phyloP scores from a whole-genome alignment of 2,888 invertebrate species.

The Aphodius granarius region DNA sequence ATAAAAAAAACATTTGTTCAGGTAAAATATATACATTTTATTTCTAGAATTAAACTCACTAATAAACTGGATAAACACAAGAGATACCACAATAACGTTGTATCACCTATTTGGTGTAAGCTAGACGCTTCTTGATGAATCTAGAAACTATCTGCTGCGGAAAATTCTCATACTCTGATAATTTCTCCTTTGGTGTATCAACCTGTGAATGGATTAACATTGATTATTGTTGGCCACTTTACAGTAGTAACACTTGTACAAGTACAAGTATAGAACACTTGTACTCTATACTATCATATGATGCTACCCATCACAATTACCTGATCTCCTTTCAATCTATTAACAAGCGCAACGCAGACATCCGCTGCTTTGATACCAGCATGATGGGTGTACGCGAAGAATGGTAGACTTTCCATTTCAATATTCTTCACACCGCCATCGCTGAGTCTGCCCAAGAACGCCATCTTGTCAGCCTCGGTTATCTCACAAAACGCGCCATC shows the following conservation, averaged over 20 bases:
- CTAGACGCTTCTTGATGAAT: background rate
- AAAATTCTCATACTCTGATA: slow-evolving; percentile 2
- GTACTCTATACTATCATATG: background rate
- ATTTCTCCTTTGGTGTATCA: background rate
- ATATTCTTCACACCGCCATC: slow-evolving; percentile 1
- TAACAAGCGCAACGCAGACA: slow-evolving; percentile 3
- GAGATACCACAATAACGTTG: too few species aligned
- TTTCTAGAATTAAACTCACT: too few species aligned
- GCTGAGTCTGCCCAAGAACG: background rate
- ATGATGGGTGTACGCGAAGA: slow-evolving; percentile 3
- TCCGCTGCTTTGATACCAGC: slow-evolving; percentile 1
- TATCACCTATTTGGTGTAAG: background rate
- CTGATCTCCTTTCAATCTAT: slow-evolving; percentile 8
- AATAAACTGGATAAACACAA: too few species aligned
- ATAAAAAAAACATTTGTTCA: too few species aligned
- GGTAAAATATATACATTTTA: too few species aligned
- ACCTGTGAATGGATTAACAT: background rate
- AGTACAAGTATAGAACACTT: background rate
- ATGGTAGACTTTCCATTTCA: slow-evolving; percentile 2
- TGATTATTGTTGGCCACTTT: background rate
- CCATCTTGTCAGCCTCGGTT: background rate
- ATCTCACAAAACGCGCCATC: slow-evolving; percentile 8
- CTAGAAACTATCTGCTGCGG: background rate
- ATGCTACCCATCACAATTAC: too few species aligned
- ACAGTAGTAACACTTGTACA: background rate